These are phyloP conservation scores for Tinea semifulvella DNA, from an alignment of 2,888 invertebrate species.

Conservation along the genomic window DNA sequence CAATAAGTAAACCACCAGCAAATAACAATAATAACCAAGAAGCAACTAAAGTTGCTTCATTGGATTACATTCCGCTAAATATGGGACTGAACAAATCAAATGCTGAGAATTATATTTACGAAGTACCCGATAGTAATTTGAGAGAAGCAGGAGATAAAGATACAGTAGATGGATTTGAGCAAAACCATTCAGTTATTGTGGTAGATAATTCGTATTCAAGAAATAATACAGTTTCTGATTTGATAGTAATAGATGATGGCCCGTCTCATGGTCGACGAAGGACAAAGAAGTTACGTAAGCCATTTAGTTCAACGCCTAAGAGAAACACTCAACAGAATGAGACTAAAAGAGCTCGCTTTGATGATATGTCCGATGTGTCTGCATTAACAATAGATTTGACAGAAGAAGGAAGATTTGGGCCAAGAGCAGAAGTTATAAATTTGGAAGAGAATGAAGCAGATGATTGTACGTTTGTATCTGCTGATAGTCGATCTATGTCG, in stretches of 20 bases:
- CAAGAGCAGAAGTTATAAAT: slow-evolving; percentile 29
- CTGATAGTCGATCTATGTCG: slow-evolving; percentile 33
- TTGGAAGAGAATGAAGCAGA: slow-evolving; percentile 28
- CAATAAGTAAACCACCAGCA: background rate
- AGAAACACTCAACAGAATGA: too few species aligned
- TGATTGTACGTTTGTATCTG: slow-evolving; percentile 33
- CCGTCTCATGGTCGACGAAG: too few species aligned
- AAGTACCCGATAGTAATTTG: too few species aligned
- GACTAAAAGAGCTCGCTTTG: slow-evolving; percentile 36
- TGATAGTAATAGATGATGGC: too few species aligned
- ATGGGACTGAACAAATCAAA: too few species aligned
- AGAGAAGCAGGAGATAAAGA: background rate
- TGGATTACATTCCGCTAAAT: too few species aligned
- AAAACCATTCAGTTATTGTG: slow-evolving; percentile 6
- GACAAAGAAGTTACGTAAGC: too few species aligned
- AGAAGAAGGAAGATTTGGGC: slow-evolving; percentile 21
- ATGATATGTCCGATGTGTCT: slow-evolving; percentile 32
- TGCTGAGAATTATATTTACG: too few species aligned
- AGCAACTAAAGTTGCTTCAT: too few species aligned
- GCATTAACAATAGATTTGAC: slow-evolving; percentile 52
- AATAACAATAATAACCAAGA: background rate
- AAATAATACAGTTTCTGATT: too few species aligned
- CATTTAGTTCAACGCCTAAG: too few species aligned
- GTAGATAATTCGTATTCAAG: too few species aligned
- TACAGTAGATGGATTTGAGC: background rate